A percentile compares a stretch with the other conserved stretches of the same genome.
Conservation (phyloP, 2,888 invertebrate genomes). For the Chirona hameri region DNA sequence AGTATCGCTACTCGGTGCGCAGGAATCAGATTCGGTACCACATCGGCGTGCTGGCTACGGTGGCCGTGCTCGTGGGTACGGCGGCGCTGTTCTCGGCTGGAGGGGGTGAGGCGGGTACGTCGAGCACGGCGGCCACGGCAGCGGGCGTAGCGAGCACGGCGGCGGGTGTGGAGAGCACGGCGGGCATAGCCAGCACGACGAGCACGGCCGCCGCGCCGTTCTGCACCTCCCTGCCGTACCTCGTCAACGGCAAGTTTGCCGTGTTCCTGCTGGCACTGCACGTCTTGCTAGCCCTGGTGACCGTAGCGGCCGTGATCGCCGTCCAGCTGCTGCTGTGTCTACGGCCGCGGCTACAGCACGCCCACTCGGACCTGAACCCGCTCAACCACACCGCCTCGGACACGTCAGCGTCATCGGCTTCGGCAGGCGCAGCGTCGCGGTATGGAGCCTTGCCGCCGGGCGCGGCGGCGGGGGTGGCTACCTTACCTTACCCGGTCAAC, state of each 20-base stretch:
- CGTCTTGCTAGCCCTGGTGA: constrained; percentile 51
- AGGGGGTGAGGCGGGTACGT: constrained; percentile 37
- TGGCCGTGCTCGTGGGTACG: constrained; percentile 55
- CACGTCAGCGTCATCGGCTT: constrained; percentile 40
- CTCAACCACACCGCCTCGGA: constrained; percentile 24
- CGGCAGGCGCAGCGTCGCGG: constrained; percentile 27
- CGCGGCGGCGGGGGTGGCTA: constrained; percentile 40
- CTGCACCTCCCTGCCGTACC: constrained; percentile 52
- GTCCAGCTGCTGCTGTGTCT: constrained; percentile 41
- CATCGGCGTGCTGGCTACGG: constrained; percentile 52
- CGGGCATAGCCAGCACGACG: no score
- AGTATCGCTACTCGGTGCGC: constrained; percentile 44
- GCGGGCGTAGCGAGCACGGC: constrained; percentile 52
- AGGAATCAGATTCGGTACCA: constrained; percentile 51
- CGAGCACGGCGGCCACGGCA: no score
- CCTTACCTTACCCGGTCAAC: constrained; percentile 39
- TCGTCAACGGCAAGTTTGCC: constrained; percentile 52
- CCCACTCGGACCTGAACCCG: constrained; percentile 24
- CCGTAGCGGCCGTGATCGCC: constrained; percentile 50
- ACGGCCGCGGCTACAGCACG: constrained; percentile 11
- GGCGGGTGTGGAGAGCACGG: no score
- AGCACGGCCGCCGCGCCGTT: constrained; percentile 41
- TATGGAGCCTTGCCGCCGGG: constrained; percentile 36
- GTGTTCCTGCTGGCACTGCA: constrained; percentile 55
- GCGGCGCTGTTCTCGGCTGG: constrained; percentile 52